These are phyloP conservation scores for Neocrepidodera transversa DNA, from an alignment of 2,888 invertebrate species.

Conservation along the genomic window DNA sequence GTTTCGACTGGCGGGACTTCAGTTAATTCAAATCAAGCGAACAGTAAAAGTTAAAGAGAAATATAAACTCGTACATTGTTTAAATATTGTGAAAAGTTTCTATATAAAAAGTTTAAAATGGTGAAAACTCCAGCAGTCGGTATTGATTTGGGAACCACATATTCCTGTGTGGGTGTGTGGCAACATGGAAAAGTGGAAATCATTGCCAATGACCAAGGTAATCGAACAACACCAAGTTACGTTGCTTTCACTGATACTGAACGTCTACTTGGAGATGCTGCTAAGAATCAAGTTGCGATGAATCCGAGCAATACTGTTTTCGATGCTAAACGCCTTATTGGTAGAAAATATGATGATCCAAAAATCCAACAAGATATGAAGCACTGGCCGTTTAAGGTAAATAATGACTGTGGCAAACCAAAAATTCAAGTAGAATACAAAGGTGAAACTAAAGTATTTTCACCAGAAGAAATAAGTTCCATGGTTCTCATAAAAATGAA, in stretches of 20 bases:
- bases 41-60: constrained; percentile 7
- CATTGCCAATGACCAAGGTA: constrained; percentile 86
- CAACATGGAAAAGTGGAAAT: constrained; percentile 85
- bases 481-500: constrained; percentile 66
- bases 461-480: constrained; percentile 75
- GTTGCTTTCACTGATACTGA: constrained; percentile 77
- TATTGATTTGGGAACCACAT: constrained; percentile 88
- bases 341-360: constrained; percentile 76
- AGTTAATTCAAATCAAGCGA: constrained; percentile 23
- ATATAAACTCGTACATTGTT: neutral
- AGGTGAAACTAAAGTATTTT: constrained; percentile 69
- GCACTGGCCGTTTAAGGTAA: constrained; percentile 83
- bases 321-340: constrained; percentile 79
- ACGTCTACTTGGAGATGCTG: constrained; percentile 73
- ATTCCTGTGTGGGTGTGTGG: constrained; percentile 84
- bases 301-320: constrained; percentile 77
- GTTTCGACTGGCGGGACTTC: constrained; percentile 12
- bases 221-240: constrained; percentile 83
- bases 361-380: constrained; percentile 82
- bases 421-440: constrained; percentile 74
- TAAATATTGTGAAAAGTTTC: too few relatives aligned
- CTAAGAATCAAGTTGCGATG: constrained; percentile 75
- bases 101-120: constrained; percentile 42
- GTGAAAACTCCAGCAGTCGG: constrained; percentile 69
- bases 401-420: constrained; percentile 71